Evolutionary conservation across 2,797 vertebrate species (phyloP), one percentile per base, ranked within the genome.

Genomic region (Streptopelia turtur): DNA sequence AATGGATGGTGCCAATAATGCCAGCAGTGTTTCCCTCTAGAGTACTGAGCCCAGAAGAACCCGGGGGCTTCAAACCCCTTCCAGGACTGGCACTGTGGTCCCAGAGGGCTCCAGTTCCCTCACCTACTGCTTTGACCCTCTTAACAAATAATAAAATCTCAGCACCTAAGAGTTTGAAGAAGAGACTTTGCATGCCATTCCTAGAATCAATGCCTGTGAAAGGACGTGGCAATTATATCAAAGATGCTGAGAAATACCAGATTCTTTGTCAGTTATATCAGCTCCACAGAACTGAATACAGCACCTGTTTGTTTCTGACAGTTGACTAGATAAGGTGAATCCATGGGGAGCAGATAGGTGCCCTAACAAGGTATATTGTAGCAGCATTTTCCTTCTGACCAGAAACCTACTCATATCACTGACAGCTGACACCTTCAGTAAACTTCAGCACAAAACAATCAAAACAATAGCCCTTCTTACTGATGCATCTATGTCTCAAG

Each of bases 241-340:
- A 71, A 37, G 41, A 70, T 56, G 61, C 39, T 35, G 35, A 83
- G 86, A 81, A 87, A 87, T 65, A 39, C 27, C 63, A 47, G 33
- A 82, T 89, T 94, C 16, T 93, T 81, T 87, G 83, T 28, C 81
- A 83, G 52, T 72, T 91, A 50, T 74, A 68, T 74, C 31, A 9
- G 55, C 72, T 81, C 18, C 63, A 59, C 31, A 82, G 68, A 79
- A 49, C 53, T 85, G 77, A 55, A 59, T 89, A 65, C 27, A 39
- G 20, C 39, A 75, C 55, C 50, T 39, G 64, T 66, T 90, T 82
- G 45, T 68, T 95, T 95, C 47, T 95, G 92, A 87, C 89, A 95
- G 69, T 27, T 85, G 63, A 65, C 39, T 90, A 31, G 33, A 61
- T 93, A 72, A 71, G 14, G 37, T 80, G 78, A 92, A 76, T 95